These are phyloP conservation scores for Keiferia lycopersicella DNA, from an alignment of 2,888 invertebrate species.

Conservation along the genomic window DNA sequence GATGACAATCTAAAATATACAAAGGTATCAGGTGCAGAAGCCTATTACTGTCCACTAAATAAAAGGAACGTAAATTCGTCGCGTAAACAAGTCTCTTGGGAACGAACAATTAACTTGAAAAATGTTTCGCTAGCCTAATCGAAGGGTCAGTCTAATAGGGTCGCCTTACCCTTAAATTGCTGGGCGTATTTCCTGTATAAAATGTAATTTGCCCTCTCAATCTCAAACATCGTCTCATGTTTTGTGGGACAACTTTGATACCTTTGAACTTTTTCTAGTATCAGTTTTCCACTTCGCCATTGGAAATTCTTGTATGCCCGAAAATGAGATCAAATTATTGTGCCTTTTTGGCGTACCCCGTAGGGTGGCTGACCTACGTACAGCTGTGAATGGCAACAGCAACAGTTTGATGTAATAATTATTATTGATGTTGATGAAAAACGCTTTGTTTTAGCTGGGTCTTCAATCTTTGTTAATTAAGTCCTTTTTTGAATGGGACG, in stretches of 20 bases:
- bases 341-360: too few relatives aligned
- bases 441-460: too few relatives aligned
- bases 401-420: too few relatives aligned
- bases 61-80: conserved; percentile 2
- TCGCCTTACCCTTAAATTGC: conserved; percentile 24
- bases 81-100: conserved; percentile 42
- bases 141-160: conserved; percentile 39
- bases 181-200: conserved; percentile 18
- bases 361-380: too few relatives aligned
- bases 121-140: conserved; percentile 51
- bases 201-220: conserved; percentile 15
- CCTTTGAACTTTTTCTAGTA: background rate
- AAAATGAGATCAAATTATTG: background rate
- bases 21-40: background rate
- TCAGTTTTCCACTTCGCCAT: background rate
- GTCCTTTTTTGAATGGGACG: too few relatives aligned
- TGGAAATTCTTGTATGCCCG: background rate
- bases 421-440: too few relatives aligned
- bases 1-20: background rate
- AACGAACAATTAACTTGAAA: conserved; percentile 55
- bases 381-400: too few relatives aligned
- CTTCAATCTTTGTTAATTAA: too few relatives aligned
- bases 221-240: background rate
- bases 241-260: background rate
- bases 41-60: conserved; percentile 3